phyloP scores from a whole-genome alignment of 2,888 invertebrate genomes.

The Cryptus viduatorius region DNA sequence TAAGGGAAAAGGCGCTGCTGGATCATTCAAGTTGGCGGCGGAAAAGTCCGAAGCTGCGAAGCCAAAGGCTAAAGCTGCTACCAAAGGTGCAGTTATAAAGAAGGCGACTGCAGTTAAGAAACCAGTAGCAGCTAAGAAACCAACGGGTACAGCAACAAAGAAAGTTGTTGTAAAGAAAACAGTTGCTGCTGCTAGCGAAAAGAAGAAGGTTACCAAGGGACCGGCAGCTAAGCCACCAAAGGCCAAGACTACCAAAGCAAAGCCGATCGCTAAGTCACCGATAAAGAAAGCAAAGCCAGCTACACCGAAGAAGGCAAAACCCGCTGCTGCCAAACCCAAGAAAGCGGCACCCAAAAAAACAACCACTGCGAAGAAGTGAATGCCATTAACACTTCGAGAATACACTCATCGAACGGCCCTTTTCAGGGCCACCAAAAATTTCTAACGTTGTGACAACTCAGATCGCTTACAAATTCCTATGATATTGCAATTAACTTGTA shows the following conservation, averaged over 20 bases:
- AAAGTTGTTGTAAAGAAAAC: slow-evolving; percentile 61
- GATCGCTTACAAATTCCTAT: no score
- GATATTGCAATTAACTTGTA: no score
- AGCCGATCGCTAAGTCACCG: slow-evolving; percentile 62
- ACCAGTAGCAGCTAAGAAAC: slow-evolving; percentile 45
- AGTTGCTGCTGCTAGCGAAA: slow-evolving; percentile 32
- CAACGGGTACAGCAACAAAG: slow-evolving; percentile 53
- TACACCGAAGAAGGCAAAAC: slow-evolving; percentile 42
- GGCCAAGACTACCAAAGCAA: slow-evolving; percentile 63
- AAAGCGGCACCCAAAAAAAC: slow-evolving; percentile 50
- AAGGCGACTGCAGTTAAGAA: slow-evolving; percentile 51
- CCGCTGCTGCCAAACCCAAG: slow-evolving; percentile 37
- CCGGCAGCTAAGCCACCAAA: slow-evolving; percentile 68
- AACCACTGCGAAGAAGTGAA: slow-evolving; percentile 56
- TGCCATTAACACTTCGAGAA: not conserved
- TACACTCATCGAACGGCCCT: no score
- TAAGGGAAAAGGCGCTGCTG: slow-evolving; percentile 86
- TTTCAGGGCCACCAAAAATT: no score
- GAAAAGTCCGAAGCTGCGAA: slow-evolving; percentile 60
- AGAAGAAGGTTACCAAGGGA: slow-evolving; percentile 54
- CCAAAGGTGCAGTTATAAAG: slow-evolving; percentile 48
- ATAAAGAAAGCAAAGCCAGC: slow-evolving; percentile 73
- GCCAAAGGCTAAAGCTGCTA: slow-evolving; percentile 48
- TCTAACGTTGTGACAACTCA: no score
- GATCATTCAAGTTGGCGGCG: slow-evolving; percentile 84